Evolutionary conservation across 2,797 vertebrate genomes (phyloP).

Genomic region (Pygocentrus nattereri): DNA sequence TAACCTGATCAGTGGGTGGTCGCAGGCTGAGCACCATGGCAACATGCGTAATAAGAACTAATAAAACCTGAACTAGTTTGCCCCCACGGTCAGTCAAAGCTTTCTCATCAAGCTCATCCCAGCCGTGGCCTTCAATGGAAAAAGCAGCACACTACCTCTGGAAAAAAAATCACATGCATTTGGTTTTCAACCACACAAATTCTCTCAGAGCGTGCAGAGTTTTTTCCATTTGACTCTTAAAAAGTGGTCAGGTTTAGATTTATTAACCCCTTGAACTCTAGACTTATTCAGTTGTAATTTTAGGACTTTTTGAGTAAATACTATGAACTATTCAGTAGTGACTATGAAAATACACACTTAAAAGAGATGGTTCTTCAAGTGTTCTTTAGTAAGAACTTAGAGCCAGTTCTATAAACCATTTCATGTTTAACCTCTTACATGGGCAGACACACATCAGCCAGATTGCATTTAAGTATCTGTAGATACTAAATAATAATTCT

Average conservation of each 20-base stretch:
- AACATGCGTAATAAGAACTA: slow-evolving; percentile 31
- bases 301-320: too few relatives aligned
- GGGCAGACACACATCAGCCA: too few relatives aligned
- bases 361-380: too few relatives aligned
- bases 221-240: neutral
- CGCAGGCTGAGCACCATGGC: slow-evolving; percentile 26
- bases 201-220: neutral
- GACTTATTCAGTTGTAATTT: too few relatives aligned
- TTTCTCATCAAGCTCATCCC: slow-evolving; percentile 1
- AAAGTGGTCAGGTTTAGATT: neutral
- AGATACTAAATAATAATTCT: too few relatives aligned
- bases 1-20: slow-evolving; percentile 9
- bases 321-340: too few relatives aligned
- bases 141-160: slow-evolving; percentile 4
- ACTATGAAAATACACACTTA: too few relatives aligned
- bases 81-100: slow-evolving; percentile 27
- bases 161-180: slow-evolving; percentile 15
- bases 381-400: too few relatives aligned
- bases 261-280: too few relatives aligned
- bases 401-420: too few relatives aligned
- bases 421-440: too few relatives aligned
- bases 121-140: slow-evolving; percentile 16
- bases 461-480: too few relatives aligned
- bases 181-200: slow-evolving; percentile 25
- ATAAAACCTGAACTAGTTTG: slow-evolving; percentile 27